These are phyloP conservation scores for Carposina sasakii DNA, from an alignment of 1,140 invertebrate species.

Conservation along the genomic window DNA sequence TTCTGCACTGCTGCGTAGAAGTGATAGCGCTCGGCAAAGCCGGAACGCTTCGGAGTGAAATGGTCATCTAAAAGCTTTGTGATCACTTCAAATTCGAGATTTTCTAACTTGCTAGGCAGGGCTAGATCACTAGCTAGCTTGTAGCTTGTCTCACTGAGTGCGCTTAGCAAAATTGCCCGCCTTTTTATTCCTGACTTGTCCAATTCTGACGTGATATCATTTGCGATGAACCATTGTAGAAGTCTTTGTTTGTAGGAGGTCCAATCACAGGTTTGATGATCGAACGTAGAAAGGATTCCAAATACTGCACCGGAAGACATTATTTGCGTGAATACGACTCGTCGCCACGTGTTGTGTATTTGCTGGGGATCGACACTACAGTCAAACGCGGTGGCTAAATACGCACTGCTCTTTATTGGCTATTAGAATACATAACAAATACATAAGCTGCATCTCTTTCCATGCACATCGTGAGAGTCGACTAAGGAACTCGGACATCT, in stretches of 20 bases:
- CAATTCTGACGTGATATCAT: not conserved
- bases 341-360: slow-evolving; percentile 1
- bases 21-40: not conserved
- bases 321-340: not conserved
- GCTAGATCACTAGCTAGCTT: slow-evolving; percentile 16
- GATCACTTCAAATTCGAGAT: slow-evolving; percentile 15
- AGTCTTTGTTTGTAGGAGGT: not conserved
- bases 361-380: not conserved
- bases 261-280: not conserved
- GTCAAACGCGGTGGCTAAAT: not conserved
- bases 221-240: slow-evolving; percentile 7
- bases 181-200: slow-evolving; percentile 9
- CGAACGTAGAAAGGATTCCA: not conserved
- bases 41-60: not conserved
- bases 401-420: no score
- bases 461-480: no score
- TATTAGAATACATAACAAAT: no score
- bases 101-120: slow-evolving; percentile 11
- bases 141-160: slow-evolving; percentile 8
- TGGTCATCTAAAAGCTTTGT: not conserved
- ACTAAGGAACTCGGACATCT: no score
- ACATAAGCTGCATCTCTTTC: no score
- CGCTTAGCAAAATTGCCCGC: slow-evolving; percentile 8
- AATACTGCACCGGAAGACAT: not conserved
- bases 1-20: not conserved